phyloP scores from a whole-genome alignment of 2,797 vertebrate genomes.

The Clarias pachynema region DNA sequence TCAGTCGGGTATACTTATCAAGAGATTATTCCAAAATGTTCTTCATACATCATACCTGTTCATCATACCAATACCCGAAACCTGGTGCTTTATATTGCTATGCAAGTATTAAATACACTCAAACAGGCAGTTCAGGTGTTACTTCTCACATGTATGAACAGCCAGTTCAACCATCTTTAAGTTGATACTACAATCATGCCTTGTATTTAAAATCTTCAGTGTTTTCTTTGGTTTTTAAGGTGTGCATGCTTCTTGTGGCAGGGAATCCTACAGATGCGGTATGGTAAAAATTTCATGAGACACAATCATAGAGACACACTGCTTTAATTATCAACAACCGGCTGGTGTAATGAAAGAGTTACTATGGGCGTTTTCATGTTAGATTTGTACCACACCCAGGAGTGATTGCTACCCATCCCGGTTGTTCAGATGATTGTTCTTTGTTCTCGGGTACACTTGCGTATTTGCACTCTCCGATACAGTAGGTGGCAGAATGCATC shows the following conservation, averaged over 20 bases:
- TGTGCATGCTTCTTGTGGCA: neutral
- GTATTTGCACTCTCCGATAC: too few species aligned
- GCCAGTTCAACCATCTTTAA: neutral
- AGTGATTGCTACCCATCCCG: too few species aligned
- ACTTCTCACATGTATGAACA: neutral
- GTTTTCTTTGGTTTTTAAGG: neutral
- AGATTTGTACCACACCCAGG: too few species aligned
- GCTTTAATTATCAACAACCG: neutral
- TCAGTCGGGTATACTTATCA: conserved; percentile 40
- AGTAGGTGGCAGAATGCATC: too few species aligned
- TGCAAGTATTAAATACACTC: neutral
- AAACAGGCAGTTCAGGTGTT: neutral
- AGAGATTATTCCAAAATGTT: conserved; percentile 19
- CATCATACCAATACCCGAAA: neutral
- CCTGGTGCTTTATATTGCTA: neutral
- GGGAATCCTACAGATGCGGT: neutral
- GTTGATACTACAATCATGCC: neutral
- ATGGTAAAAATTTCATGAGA: neutral
- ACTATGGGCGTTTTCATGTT: too few species aligned
- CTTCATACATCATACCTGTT: neutral
- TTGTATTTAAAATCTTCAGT: neutral
- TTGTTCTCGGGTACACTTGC: too few species aligned
- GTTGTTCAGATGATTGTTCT: too few species aligned
- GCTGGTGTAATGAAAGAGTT: neutral
- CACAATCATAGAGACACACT: neutral